Conservation (phyloP, 2,797 vertebrate genomes). For the Cossypha caffra region DNA sequence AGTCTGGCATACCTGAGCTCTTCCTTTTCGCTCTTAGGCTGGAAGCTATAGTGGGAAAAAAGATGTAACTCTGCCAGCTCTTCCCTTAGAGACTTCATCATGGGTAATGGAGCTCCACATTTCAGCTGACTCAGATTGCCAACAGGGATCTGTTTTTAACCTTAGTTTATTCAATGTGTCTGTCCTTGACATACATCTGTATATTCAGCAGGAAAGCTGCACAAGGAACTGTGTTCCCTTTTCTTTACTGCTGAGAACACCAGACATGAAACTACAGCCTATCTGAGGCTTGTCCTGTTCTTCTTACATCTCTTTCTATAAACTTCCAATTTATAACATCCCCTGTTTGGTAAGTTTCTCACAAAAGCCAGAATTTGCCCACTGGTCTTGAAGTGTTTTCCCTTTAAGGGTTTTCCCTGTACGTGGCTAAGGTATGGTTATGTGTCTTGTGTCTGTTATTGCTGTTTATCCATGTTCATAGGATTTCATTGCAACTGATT, state of each 20-base stretch:
- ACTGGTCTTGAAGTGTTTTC: background rate
- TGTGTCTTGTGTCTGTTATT: background rate
- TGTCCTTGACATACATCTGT: background rate
- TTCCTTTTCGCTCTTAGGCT: background rate
- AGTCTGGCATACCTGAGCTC: background rate
- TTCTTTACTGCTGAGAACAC: background rate
- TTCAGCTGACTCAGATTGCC: conserved; percentile 3
- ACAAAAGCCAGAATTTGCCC: background rate
- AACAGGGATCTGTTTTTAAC: background rate
- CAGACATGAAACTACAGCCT: background rate
- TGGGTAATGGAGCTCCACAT: background rate
- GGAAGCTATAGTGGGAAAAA: background rate
- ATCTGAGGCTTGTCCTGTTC: background rate
- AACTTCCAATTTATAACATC: background rate
- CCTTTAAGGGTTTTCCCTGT: background rate
- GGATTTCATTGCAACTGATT: background rate
- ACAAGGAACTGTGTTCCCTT: background rate
- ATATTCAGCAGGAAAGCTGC: background rate
- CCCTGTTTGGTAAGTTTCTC: background rate
- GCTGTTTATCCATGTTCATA: background rate
- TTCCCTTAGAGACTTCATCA: background rate
- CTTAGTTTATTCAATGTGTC: background rate
- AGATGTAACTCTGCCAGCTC: background rate
- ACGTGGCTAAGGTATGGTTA: background rate
- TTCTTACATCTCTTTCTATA: background rate